These are phyloP conservation scores for Phalloptychus januarius DNA, from an alignment of 2,797 vertebrate genomes.

Conservation along the genomic window DNA sequence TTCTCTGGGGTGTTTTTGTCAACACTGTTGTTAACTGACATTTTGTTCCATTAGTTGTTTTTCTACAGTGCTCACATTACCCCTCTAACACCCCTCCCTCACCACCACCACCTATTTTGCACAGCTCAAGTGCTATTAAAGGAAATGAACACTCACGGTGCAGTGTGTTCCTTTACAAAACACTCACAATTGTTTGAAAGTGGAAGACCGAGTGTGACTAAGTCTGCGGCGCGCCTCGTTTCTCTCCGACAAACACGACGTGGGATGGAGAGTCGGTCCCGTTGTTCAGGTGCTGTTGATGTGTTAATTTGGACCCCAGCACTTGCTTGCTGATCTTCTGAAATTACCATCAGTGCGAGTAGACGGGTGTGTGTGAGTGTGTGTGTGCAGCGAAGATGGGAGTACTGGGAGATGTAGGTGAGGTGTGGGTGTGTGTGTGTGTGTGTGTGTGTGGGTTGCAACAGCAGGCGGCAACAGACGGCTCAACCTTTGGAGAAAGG, in stretches of 20 bases:
- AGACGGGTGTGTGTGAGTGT: constrained; percentile 36
- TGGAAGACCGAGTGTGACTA: constrained; percentile 51
- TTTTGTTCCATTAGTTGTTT: constrained; percentile 56
- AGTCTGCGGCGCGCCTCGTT: constrained; percentile 36
- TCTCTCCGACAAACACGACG: constrained; percentile 26
- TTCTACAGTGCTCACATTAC: constrained; percentile 33
- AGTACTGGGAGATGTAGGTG: constrained; percentile 38
- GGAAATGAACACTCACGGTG: constrained; percentile 54
- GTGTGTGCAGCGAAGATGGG: constrained; percentile 45
- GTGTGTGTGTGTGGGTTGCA: constrained; percentile 13
- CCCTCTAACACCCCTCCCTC: background rate
- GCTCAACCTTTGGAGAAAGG: constrained; percentile 58
- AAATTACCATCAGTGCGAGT: constrained; percentile 44
- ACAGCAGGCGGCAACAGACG: constrained; percentile 64
- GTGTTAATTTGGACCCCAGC: constrained; percentile 61
- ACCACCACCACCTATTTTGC: constrained; percentile 35
- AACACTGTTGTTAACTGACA: constrained; percentile 45
- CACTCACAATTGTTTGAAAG: constrained; percentile 36
- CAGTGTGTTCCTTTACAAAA: constrained; percentile 48
- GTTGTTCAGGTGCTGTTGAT: constrained; percentile 62
- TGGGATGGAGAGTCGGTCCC: constrained; percentile 10
- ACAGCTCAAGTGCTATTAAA: constrained; percentile 65
- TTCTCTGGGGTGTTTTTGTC: constrained; percentile 42
- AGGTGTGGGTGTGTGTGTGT: constrained; percentile 7
- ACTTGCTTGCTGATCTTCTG: constrained; percentile 48